Evolutionary conservation across 2,888 invertebrate species (phyloP), one percentile per base, ranked within the genome.

Genomic region (Macroteleia sp.): DNA sequence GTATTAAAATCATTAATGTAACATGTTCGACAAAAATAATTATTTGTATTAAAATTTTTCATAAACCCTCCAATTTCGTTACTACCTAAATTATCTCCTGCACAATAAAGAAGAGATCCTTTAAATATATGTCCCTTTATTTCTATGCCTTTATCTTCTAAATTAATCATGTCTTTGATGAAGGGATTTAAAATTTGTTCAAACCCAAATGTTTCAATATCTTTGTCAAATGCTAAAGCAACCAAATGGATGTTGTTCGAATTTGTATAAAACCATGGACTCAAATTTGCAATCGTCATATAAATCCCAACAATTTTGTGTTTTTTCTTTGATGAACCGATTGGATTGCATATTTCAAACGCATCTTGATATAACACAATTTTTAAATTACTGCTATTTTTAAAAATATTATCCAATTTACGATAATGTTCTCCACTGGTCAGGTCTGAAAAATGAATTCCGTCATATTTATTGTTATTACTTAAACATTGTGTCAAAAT

Each of bases 41-140:
- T 52, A 6, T 28, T 14, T 3, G 34, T 52, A 30, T 66, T 74
- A 25, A 82, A 83, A 73, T 81, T 82, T 46, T 82, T 75, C 12
- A 70, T 59, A 62, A 81, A 84, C 2, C 81, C 82, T 41, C 64
- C 64, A 12, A 62, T 52, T 42, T 64, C 64, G 28, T 64, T 48
- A n/a, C 19, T 52, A 1, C 64, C 64, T 32, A 64, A 46, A 12
- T 62, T 62, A 50, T 62, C 62, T 0, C 50, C 62, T 25, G 41
- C 28, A 39, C 62, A 62, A n/a, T 41, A 64, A 14, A 52, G 12
- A 14, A 64, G n/a, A 8, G 64, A 30, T 5, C 64, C 64, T 28
- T 32, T 52, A 6, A 64, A 14, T 32, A 32, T 14, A 39, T 52
- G 5, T n/a, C 22, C 42, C 9, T 42, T 41, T 8, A 64, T 52